phyloP scores from a whole-genome alignment of 2,113 vertebrate species.

The Machaerirhynchus nigripectus region DNA sequence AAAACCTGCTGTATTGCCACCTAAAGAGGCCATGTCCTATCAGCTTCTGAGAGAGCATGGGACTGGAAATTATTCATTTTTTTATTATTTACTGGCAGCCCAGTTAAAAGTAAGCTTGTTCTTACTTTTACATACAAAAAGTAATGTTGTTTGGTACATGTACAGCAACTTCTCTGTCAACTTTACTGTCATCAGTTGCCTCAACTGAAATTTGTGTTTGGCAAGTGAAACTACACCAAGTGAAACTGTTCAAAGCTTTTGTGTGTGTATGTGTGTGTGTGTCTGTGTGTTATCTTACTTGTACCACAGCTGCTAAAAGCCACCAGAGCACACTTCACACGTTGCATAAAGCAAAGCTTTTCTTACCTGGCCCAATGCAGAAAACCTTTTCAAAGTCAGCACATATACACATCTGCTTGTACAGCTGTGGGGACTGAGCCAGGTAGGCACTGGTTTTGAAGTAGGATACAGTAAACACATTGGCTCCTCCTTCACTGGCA shows the following conservation, averaged over 20 bases:
- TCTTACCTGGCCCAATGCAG: constrained; percentile 94
- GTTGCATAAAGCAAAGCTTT: neutral
- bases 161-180: neutral
- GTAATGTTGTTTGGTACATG: neutral
- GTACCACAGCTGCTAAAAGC: neutral
- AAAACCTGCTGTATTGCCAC: neutral
- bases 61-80: neutral
- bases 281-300: neutral
- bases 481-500: constrained; percentile 98
- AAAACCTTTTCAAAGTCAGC: constrained; percentile 99
- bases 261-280: neutral
- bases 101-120: neutral
- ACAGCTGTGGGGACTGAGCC: constrained; percentile 97
- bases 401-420: constrained; percentile 99
- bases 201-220: neutral
- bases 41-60: neutral
- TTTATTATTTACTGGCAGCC: neutral
- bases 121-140: too few species aligned
- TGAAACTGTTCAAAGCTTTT: constrained; percentile 34
- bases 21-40: neutral
- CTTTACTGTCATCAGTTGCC: neutral
- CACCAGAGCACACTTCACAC: neutral
- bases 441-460: constrained; percentile 98
- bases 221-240: constrained; percentile 8
- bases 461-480: constrained; percentile 98